phyloP scores from a whole-genome alignment of 35 echinoderm and acorn worm genomes.

The Apostichopus japonicus region DNA sequence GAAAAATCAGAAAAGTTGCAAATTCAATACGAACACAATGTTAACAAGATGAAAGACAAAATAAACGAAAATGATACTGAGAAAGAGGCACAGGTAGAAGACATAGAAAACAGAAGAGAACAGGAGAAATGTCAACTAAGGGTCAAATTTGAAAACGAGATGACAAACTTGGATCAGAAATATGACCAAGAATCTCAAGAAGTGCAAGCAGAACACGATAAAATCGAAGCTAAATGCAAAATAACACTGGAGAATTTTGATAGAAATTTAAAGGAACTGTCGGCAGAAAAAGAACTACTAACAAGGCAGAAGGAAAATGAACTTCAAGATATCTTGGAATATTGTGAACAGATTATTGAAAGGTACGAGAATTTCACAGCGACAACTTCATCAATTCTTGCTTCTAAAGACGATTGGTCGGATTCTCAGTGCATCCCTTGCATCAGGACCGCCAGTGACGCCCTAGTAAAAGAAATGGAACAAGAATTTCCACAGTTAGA shows the following conservation, averaged over 20 bases:
- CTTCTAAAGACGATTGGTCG: not conserved
- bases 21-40: not conserved
- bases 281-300: not conserved
- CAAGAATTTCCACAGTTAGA: conserved; percentile 5
- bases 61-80: not conserved
- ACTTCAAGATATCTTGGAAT: not conserved
- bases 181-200: too few species aligned
- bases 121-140: not conserved
- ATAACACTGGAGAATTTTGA: not conserved
- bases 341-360: not conserved
- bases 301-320: not conserved
- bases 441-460: not conserved
- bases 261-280: not conserved
- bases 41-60: not conserved
- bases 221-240: not conserved
- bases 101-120: not conserved
- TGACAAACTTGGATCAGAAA: too few species aligned
- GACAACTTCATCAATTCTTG: not conserved
- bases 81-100: not conserved
- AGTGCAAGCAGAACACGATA: not conserved
- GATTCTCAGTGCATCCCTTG: not conserved
- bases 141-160: too few species aligned
- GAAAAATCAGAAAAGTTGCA: not conserved
- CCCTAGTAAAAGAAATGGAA: not conserved
- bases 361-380: not conserved